Conservation (phyloP, 1,140 invertebrate genomes). For the Heliconius congener region DNA sequence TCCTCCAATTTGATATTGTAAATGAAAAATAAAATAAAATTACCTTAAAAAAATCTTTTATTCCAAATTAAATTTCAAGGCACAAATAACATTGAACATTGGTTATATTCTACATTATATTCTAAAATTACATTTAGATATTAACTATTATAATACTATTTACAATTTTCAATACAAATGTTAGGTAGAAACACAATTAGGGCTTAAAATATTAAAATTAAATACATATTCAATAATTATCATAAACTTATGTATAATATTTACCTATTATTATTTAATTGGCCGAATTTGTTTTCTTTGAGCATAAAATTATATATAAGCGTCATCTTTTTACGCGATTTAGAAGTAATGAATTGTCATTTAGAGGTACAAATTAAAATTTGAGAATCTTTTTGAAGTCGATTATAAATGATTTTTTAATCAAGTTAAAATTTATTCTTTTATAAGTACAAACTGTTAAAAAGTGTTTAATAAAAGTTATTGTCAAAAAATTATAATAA, state of each 20-base stretch:
- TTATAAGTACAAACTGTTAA: too few relatives aligned
- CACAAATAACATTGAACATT: slow-evolving; percentile 50
- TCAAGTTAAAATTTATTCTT: background rate
- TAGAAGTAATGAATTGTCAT: too few relatives aligned
- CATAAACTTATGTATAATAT: background rate
- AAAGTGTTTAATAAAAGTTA: too few relatives aligned
- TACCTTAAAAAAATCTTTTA: background rate
- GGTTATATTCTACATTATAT: slow-evolving; percentile 14
- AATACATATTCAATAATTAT: background rate
- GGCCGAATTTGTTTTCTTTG: background rate
- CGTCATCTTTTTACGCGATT: too few relatives aligned
- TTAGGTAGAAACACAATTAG: background rate
- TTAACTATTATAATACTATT: background rate
- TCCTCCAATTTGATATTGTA: too few relatives aligned
- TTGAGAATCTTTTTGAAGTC: too few relatives aligned
- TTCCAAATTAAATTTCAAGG: slow-evolving; percentile 38
- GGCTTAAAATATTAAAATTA: background rate
- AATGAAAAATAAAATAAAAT: background rate
- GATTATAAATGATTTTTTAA: background rate
- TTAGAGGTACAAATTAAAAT: too few relatives aligned
- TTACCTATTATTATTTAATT: background rate
- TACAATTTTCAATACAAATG: background rate
- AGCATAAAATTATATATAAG: background rate
- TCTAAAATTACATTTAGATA: slow-evolving; percentile 14
- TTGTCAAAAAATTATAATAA: background rate